Conservation (phyloP, 1,140 invertebrate genomes). For the Drosophila truncata region DNA sequence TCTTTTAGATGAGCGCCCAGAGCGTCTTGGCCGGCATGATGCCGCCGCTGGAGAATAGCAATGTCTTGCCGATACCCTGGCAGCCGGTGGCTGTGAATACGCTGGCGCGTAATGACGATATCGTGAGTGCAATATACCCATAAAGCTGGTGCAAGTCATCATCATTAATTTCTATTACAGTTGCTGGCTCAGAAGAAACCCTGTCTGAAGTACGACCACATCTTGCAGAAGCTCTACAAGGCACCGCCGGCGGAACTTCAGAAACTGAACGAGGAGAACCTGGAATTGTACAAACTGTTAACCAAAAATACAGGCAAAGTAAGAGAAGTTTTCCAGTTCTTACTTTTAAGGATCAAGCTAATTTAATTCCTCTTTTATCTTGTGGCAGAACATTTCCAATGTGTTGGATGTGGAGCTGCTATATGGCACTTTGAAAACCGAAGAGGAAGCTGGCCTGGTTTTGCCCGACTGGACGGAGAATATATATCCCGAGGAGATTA, state of each 20-base stretch:
- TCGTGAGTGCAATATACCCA: conserved; percentile 86
- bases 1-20: conserved; percentile 91
- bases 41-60: conserved; percentile 89
- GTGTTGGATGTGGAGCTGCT: conserved; percentile 90
- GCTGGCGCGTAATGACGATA: conserved; percentile 88
- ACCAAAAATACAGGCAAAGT: conserved; percentile 88
- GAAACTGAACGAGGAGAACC: conserved; percentile 87
- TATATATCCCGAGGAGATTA: conserved; percentile 90
- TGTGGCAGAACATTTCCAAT: conserved; percentile 86
- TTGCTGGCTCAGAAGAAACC: conserved; percentile 88
- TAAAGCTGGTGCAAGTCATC: conserved; percentile 8
- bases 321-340: neutral
- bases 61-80: conserved; percentile 92
- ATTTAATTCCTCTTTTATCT: neutral
- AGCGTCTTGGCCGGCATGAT: conserved; percentile 93
- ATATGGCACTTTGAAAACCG: conserved; percentile 91
- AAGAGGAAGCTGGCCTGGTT: conserved; percentile 88
- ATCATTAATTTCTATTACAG: conserved; percentile 78
- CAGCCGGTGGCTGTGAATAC: conserved; percentile 95
- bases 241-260: conserved; percentile 85
- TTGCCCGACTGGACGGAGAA: conserved; percentile 90
- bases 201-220: conserved; percentile 88
- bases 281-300: conserved; percentile 88
- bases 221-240: conserved; percentile 86
- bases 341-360: neutral